A percentile compares a stretch with the other conserved stretches of the same genome.
These are phyloP conservation scores for Bombus superbus DNA, from an alignment of 1,140 invertebrate species.

Conservation along the genomic window DNA sequence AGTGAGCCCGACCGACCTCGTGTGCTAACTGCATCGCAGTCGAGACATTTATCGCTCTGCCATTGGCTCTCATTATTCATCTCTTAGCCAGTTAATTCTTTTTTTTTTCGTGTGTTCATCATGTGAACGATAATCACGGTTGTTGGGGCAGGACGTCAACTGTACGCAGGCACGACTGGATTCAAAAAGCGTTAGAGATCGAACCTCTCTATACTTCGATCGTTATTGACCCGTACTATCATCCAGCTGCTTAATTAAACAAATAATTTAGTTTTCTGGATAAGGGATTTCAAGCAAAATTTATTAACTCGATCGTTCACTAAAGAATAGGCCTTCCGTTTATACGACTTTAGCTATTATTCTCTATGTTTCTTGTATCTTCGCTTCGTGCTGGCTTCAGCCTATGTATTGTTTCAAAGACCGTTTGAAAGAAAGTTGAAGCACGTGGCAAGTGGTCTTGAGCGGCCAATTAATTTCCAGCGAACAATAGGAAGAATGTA, in stretches of 20 bases:
- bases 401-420: constrained; percentile 9
- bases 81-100: constrained; percentile 72
- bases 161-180: constrained; percentile 49
- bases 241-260: background rate
- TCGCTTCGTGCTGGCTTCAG: background rate
- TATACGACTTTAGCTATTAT: background rate
- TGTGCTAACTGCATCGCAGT: constrained; percentile 72
- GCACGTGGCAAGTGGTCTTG: background rate
- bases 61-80: constrained; percentile 83
- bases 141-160: constrained; percentile 42
- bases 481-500: constrained; percentile 10
- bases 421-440: background rate
- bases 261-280: background rate
- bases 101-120: background rate
- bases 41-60: constrained; percentile 81
- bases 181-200: constrained; percentile 53
- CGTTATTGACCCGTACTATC: background rate
- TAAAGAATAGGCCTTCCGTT: background rate
- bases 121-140: constrained; percentile 16
- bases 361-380: background rate
- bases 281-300: background rate
- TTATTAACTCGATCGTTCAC: background rate
- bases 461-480: constrained; percentile 10
- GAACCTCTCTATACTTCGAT: background rate
- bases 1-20: constrained; percentile 67